Conservation (phyloP, 2,113 vertebrate species). For the Ptilonorhynchus violaceus region DNA sequence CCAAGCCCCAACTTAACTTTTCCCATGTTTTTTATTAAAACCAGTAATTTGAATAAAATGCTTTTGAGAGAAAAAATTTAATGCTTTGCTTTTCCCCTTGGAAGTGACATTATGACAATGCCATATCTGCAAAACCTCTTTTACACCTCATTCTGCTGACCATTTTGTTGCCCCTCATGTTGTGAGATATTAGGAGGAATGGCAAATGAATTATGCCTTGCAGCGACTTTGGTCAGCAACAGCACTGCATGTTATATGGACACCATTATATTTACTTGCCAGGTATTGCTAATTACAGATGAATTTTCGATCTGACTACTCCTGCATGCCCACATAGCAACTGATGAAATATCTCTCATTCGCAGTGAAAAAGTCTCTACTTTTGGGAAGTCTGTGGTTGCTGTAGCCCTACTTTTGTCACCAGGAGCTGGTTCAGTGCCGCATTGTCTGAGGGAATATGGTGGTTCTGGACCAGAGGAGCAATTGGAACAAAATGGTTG, state of each 20-base stretch:
- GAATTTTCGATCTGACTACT: neutral
- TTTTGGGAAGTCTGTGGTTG: neutral
- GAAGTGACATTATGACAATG: neutral
- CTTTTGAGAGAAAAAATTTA: neutral
- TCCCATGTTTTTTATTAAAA: neutral
- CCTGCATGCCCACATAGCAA: neutral
- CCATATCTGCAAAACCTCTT: neutral
- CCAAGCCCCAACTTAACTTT: neutral
- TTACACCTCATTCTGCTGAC: neutral
- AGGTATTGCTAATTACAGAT: neutral
- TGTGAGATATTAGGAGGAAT: neutral
- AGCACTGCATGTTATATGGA: neutral
- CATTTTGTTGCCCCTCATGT: neutral
- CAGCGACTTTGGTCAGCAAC: neutral
- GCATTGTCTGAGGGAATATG: neutral
- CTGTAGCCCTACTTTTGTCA: rapidly evolving
- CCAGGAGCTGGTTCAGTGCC: neutral
- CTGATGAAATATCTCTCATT: neutral
- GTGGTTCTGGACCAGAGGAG: neutral
- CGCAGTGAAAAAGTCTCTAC: neutral
- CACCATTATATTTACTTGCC: neutral
- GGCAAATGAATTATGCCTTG: neutral
- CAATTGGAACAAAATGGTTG: neutral
- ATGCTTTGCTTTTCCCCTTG: neutral
- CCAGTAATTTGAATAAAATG: neutral